Percentiles rank a stretch among this genome's conserved stretches.
phyloP scores from a whole-genome alignment of 2,797 vertebrate species.

The Malurus splendens region DNA sequence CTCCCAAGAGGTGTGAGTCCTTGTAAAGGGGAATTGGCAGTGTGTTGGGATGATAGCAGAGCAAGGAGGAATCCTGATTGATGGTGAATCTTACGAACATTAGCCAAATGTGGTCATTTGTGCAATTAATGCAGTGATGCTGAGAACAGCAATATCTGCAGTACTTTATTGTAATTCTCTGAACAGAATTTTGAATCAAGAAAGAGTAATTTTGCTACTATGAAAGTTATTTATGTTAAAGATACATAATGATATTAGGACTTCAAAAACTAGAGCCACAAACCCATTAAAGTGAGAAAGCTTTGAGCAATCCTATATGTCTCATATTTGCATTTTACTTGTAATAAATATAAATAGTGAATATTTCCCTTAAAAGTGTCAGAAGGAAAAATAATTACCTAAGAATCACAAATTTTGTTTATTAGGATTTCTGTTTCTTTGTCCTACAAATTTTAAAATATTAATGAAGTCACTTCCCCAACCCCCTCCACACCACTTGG shows the following conservation, averaged over 20 bases:
- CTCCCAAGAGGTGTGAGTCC: background rate
- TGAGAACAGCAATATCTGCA: conserved; percentile 47
- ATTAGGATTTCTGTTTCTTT: background rate
- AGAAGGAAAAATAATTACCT: conserved; percentile 2
- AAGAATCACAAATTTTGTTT: background rate
- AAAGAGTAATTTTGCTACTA: conserved; percentile 11
- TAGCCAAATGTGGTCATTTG: conserved; percentile 8
- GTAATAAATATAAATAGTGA: conserved; percentile 10
- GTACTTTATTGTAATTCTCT: conserved; percentile 3
- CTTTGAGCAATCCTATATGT: conserved; percentile 1
- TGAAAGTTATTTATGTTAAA: conserved; percentile 38
- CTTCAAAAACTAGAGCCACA: background rate
- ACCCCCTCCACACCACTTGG: background rate
- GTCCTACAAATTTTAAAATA: background rate
- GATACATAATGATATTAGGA: background rate
- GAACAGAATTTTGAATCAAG: conserved; percentile 17
- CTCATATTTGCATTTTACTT: background rate
- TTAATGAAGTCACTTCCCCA: background rate
- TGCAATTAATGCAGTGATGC: conserved; percentile 45
- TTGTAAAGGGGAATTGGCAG: background rate
- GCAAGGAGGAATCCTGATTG: conserved; percentile 18
- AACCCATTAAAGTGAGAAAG: conserved; percentile 15
- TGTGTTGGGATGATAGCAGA: background rate
- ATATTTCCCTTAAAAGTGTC: background rate
- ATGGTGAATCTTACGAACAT: conserved; percentile 7